Evolutionary conservation across 2,888 invertebrate genomes (phyloP).

Genomic region (Pedicia rivosa): DNA sequence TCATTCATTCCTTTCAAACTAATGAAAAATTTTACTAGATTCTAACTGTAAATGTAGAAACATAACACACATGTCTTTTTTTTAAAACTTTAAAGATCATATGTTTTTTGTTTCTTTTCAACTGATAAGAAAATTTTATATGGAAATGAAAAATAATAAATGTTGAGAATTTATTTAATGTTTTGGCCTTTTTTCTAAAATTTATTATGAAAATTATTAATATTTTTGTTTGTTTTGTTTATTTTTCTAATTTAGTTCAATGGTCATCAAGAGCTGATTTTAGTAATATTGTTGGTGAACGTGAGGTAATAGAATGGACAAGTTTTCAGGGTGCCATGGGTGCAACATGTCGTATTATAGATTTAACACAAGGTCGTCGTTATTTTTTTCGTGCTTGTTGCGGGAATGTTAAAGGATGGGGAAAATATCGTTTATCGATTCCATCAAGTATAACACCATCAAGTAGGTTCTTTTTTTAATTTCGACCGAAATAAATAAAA

Average conservation of each 20-base stretch:
- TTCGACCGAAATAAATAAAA: no score
- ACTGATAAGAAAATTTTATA: no score
- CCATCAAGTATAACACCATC: conserved; percentile 81
- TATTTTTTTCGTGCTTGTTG: conserved; percentile 87
- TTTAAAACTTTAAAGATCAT: no score
- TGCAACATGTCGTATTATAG: conserved; percentile 38
- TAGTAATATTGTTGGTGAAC: conserved; percentile 60
- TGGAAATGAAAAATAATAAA: no score
- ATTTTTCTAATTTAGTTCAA: conserved; percentile 47
- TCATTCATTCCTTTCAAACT: no score
- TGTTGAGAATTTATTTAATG: no score
- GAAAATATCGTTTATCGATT: conserved; percentile 54
- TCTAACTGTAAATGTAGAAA: no score
- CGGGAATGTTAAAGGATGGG: conserved; percentile 87
- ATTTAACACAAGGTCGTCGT: conserved; percentile 66
- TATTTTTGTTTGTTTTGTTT: neutral
- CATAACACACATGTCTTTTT: no score
- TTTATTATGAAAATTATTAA: neutral
- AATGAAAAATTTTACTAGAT: no score
- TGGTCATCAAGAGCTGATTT: conserved; percentile 85
- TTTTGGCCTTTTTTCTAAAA: neutral
- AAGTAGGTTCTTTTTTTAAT: conserved; percentile 44
- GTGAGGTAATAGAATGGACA: conserved; percentile 49
- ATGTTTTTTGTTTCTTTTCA: no score
- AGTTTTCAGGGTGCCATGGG: conserved; percentile 31